Conservation (phyloP, 2,797 vertebrate species). For the Diglossa cyanea region DNA sequence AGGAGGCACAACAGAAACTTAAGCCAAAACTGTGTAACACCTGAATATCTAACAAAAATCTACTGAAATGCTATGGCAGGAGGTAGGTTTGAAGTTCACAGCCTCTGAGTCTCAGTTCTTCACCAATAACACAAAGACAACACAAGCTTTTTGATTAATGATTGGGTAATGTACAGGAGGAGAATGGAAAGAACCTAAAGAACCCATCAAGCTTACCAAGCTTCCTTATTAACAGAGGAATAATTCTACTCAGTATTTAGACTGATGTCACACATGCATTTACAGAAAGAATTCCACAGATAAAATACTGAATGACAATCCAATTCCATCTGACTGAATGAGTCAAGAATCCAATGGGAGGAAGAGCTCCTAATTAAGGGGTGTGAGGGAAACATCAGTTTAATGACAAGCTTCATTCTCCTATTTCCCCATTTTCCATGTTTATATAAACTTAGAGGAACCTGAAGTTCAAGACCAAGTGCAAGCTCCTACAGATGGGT, state of each 20-base stretch:
- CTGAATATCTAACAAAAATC: neutral
- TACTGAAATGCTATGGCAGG: neutral
- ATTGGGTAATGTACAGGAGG: neutral
- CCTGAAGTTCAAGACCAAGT: neutral
- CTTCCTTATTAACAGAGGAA: neutral
- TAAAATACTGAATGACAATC: neutral
- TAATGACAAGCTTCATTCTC: neutral
- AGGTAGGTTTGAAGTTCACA: neutral
- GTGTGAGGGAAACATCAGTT: rapidly evolving
- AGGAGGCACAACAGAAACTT: neutral
- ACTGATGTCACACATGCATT: neutral
- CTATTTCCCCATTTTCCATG: neutral
- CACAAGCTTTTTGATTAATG: neutral
- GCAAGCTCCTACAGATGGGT: neutral
- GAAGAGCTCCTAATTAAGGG: neutral
- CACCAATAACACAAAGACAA: neutral
- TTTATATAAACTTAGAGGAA: neutral
- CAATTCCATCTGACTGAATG: neutral
- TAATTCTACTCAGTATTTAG: neutral
- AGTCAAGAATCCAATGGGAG: neutral
- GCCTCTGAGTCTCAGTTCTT: neutral
- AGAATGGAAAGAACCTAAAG: neutral
- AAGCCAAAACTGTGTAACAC: neutral
- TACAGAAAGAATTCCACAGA: neutral
- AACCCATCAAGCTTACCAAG: neutral